Percentiles rank a stretch among this genome's conserved stretches.
These are phyloP conservation scores for Drosophila niveifrons DNA, from an alignment of 2,888 invertebrate species.

Conservation along the genomic window DNA sequence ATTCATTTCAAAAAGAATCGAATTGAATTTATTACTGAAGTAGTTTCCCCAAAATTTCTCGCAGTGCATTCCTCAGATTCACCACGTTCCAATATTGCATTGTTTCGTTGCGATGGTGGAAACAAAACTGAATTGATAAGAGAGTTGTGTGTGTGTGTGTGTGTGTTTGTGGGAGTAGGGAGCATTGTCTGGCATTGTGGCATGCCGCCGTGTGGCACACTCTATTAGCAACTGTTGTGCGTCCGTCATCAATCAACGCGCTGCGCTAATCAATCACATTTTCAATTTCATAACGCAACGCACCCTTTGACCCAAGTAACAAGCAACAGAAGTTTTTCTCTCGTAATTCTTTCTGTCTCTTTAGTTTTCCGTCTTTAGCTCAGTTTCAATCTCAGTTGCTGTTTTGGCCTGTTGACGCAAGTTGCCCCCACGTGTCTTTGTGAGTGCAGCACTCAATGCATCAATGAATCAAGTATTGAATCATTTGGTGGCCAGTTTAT, in stretches of 20 bases:
- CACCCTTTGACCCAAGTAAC: constrained; percentile 5
- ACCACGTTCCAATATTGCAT: neutral
- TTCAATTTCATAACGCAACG: constrained; percentile 1
- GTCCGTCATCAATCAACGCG: constrained; percentile 9
- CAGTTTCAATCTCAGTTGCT: neutral
- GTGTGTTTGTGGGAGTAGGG: neutral
- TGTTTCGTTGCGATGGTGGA: neutral
- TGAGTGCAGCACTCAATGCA: constrained; percentile 4
- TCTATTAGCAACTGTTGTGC: constrained; percentile 6
- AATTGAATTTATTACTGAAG: neutral
- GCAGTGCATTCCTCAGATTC: neutral
- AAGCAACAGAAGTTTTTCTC: neutral
- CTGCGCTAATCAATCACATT: constrained; percentile 10
- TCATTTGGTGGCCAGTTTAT: constrained; percentile 47
- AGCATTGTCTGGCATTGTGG: neutral
- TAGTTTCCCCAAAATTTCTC: neutral
- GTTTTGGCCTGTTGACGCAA: constrained; percentile 14
- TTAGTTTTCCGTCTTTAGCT: no score
- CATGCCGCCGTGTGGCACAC: constrained; percentile 17
- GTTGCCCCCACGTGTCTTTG: neutral
- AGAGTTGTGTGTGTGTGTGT: neutral
- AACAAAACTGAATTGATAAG: constrained; percentile 9
- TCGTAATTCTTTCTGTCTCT: neutral
- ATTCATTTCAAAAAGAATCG: no score
- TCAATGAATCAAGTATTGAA: constrained; percentile 28